phyloP scores from a whole-genome alignment of 2,797 vertebrate genomes.

The Agapornis canus region DNA sequence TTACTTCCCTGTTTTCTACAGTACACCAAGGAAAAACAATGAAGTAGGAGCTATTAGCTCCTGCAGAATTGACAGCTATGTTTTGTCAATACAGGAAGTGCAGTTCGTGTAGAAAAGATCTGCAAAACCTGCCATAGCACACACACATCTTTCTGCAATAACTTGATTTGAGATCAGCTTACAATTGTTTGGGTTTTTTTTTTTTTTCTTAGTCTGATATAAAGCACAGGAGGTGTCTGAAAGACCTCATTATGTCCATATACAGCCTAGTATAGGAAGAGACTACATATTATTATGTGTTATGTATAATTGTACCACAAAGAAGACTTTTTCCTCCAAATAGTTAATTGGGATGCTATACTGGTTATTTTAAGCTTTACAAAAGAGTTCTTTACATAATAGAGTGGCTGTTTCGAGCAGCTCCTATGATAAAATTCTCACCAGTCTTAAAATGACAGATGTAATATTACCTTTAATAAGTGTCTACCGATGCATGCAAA shows the following conservation, averaged over 20 bases:
- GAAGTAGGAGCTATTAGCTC: neutral
- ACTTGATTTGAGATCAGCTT: neutral
- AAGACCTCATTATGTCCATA: neutral
- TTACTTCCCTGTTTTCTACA: neutral
- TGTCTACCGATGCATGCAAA: constrained; percentile 87
- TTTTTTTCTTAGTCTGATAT: neutral
- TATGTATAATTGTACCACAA: constrained; percentile 24
- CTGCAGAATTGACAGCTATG: neutral
- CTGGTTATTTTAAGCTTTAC: constrained; percentile 80
- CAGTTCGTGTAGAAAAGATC: neutral
- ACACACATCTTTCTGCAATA: neutral
- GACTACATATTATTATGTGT: neutral
- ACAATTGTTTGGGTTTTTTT: neutral
- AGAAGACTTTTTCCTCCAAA: constrained; percentile 48
- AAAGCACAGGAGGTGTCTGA: neutral
- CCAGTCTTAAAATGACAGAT: constrained; percentile 86
- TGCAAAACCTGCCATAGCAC: neutral
- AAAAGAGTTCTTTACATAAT: constrained; percentile 80
- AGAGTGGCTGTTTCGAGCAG: constrained; percentile 76
- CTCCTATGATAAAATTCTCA: constrained; percentile 86
- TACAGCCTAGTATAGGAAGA: neutral
- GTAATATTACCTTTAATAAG: constrained; percentile 90
- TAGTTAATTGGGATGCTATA: constrained; percentile 79
- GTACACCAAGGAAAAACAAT: neutral
- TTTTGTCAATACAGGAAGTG: neutral